Conservation (phyloP, 2,113 vertebrate genomes). For the Pollimyrus isidori region DNA sequence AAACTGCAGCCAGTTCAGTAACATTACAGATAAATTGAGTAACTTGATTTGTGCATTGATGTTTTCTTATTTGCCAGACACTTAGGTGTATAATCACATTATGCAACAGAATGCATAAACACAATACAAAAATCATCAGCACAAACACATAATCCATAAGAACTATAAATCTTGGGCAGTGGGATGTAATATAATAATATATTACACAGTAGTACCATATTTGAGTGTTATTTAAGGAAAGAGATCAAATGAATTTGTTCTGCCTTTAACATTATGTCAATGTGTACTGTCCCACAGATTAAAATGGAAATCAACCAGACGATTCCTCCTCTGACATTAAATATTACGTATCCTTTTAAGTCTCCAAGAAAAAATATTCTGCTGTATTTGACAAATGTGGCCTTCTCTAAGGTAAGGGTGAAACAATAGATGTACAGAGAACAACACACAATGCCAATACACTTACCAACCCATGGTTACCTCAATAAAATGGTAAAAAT, state of each 20-base stretch:
- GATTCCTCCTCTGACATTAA: constrained; percentile 66
- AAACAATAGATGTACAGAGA: neutral
- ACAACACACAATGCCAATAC: neutral
- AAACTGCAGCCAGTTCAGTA: neutral
- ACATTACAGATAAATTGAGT: neutral
- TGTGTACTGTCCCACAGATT: constrained; percentile 56
- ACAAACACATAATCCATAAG: neutral
- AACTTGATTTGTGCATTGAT: neutral
- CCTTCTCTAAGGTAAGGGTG: constrained; percentile 59
- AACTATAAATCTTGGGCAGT: neutral
- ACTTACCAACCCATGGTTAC: neutral
- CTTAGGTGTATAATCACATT: neutral
- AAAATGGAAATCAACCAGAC: constrained; percentile 58
- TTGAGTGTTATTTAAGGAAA: neutral
- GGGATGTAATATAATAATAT: neutral
- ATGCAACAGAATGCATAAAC: neutral
- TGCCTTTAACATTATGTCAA: neutral
- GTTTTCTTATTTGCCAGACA: neutral
- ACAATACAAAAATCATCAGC: neutral
- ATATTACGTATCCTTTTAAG: constrained; percentile 66
- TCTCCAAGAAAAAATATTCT: constrained; percentile 65
- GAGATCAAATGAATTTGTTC: neutral
- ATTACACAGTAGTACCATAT: neutral
- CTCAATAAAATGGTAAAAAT: neutral
- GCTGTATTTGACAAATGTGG: constrained; percentile 70